phyloP scores from a whole-genome alignment of 2,797 vertebrate genomes.

The Rhinophrynus dorsalis region DNA sequence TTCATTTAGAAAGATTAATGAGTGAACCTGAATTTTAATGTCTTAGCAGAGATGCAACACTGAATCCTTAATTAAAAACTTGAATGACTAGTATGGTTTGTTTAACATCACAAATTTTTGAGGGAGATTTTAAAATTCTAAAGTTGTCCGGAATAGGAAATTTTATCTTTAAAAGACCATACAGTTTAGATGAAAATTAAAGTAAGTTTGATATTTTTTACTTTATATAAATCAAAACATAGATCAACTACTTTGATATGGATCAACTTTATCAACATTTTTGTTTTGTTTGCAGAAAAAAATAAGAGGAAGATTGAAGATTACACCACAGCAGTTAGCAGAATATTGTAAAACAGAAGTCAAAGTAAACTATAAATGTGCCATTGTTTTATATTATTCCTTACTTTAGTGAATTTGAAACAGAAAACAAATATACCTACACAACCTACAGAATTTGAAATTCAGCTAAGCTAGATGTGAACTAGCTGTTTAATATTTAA shows the following conservation, averaged over 20 bases:
- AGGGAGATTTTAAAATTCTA: conserved; percentile 67
- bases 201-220: conserved; percentile 68
- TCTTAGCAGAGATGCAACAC: conserved; percentile 75
- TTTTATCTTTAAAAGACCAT: conserved; percentile 62
- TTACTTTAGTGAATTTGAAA: no score
- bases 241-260: conserved; percentile 74
- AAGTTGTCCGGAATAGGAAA: conserved; percentile 66
- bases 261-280: conserved; percentile 73
- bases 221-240: conserved; percentile 72
- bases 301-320: conserved; percentile 50
- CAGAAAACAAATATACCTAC: conserved; percentile 62
- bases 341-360: background rate
- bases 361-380: no score
- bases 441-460: conserved; percentile 64
- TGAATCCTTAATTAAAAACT: conserved; percentile 85
- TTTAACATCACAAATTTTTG: conserved; percentile 80
- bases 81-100: conserved; percentile 81
- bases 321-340: background rate
- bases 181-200: conserved; percentile 65
- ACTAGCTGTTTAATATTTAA: no score
- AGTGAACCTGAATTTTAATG: conserved; percentile 84
- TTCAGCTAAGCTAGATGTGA: no score
- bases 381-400: no score
- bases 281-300: conserved; percentile 66
- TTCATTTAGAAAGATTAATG: conserved; percentile 87